phyloP scores from a whole-genome alignment of 92 coral and sea anemone species.

The Blastomussa wellsi region DNA sequence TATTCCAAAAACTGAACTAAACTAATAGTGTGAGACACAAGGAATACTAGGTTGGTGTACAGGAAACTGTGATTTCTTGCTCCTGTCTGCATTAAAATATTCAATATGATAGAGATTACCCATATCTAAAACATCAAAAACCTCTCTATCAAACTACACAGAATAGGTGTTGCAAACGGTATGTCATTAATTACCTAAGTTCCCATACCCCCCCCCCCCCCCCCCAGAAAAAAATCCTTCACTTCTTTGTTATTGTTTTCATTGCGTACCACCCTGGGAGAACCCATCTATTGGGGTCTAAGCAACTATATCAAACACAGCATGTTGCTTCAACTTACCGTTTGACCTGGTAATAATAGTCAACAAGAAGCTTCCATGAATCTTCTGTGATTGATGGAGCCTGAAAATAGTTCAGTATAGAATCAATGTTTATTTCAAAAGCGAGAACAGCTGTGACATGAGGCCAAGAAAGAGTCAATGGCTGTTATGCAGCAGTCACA shows the following conservation, averaged over 20 bases:
- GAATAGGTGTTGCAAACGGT: no score
- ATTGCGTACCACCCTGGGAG: no score
- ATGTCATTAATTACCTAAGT: no score
- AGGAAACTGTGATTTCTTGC: no score
- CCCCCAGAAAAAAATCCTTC: no score
- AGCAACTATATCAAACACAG: background rate
- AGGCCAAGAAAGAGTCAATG: background rate
- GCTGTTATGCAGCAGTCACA: background rate
- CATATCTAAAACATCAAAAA: no score
- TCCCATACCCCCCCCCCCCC: no score
- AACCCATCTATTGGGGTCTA: no score
- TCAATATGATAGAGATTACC: no score
- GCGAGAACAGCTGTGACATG: background rate
- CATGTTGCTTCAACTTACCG: constrained; percentile 20
- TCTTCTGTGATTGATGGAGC: constrained; percentile 63
- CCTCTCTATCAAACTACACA: no score
- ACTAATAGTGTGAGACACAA: background rate
- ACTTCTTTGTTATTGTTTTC: no score
- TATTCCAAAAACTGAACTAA: background rate
- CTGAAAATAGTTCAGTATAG: constrained; percentile 35
- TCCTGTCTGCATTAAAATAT: no score
- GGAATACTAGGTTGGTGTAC: background rate
- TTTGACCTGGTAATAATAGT: constrained; percentile 70
- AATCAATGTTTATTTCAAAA: background rate
- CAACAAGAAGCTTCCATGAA: constrained; percentile 79